Conservation (phyloP, 2,113 vertebrate genomes). For the Glaucidium brasilianum region DNA sequence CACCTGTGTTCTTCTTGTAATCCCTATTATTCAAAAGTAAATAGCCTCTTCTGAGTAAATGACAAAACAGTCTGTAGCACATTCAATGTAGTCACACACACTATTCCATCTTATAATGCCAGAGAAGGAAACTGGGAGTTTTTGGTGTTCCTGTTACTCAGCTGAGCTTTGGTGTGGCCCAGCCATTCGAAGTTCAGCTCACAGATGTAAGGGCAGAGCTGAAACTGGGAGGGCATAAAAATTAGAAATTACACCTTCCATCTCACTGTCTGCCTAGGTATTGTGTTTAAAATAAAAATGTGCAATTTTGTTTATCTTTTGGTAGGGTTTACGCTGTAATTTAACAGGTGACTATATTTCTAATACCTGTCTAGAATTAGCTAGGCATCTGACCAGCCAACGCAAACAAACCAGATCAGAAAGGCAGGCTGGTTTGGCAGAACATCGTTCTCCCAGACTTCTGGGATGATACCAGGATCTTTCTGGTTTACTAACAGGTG, state of each 20-base stretch:
- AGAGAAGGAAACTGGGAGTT: neutral
- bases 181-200: neutral
- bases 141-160: neutral
- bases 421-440: neutral
- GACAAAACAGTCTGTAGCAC: neutral
- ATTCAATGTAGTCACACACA: neutral
- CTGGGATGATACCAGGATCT: neutral
- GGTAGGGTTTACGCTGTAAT: neutral
- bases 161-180: neutral
- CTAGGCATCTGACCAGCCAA: neutral
- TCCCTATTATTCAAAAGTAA: neutral
- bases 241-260: neutral
- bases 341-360: neutral
- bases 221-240: neutral
- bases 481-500: neutral
- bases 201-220: neutral
- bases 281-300: neutral
- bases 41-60: neutral
- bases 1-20: neutral
- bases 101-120: neutral
- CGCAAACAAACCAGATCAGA: neutral
- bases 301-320: neutral
- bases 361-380: neutral
- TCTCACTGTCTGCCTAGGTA: neutral
- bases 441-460: neutral